phyloP scores from a whole-genome alignment of 2,797 vertebrate genomes.

The Danio aesculapii region DNA sequence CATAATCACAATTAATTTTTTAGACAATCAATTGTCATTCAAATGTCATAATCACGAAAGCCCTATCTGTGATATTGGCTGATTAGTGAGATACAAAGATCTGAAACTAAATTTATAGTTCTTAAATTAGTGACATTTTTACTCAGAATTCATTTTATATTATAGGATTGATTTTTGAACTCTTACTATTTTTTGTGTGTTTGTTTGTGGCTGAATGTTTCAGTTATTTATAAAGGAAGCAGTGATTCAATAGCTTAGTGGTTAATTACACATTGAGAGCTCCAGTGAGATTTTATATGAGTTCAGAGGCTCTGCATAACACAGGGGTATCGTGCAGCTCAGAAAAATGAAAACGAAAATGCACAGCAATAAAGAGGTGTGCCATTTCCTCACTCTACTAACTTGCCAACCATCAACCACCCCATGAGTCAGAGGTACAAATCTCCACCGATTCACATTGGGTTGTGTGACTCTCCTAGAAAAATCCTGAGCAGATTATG shows the following conservation, averaged over 20 bases:
- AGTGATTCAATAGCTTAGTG: neutral
- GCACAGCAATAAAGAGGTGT: conserved; percentile 11
- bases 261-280: conserved; percentile 9
- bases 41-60: no score
- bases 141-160: neutral
- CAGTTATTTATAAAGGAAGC: conserved; percentile 22
- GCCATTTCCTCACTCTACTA: conserved; percentile 33
- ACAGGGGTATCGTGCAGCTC: conserved; percentile 6
- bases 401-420: conserved; percentile 29
- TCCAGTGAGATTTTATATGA: neutral
- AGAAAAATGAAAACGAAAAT: conserved; percentile 14
- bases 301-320: conserved; percentile 17
- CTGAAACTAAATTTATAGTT: neutral
- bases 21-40: no score
- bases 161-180: neutral
- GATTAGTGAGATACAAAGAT: neutral
- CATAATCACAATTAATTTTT: no score
- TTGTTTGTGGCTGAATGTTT: conserved; percentile 2
- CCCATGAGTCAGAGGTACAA: conserved; percentile 30
- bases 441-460: conserved; percentile 34
- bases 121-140: neutral
- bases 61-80: neutral
- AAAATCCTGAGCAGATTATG: conserved; percentile 44
- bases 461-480: conserved; percentile 3
- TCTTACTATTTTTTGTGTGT: neutral